Percentiles rank a stretch among this genome's conserved stretches.
These are phyloP conservation scores for Scophthalmus maximus DNA, from an alignment of 2,113 vertebrate species.

Conservation along the genomic window DNA sequence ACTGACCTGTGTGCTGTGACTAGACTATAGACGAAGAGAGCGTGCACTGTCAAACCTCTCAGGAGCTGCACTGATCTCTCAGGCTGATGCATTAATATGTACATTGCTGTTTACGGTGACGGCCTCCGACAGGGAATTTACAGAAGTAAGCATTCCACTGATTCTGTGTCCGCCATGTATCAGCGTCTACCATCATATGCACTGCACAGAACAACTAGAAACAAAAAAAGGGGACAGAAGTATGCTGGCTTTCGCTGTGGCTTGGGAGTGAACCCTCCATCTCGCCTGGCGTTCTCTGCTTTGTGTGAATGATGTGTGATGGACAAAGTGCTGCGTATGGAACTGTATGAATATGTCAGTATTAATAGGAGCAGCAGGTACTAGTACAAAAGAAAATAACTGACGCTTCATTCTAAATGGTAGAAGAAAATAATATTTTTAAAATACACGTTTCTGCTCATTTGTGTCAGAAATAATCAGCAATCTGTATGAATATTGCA, in stretches of 20 bases:
- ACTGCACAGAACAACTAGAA: background rate
- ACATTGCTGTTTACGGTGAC: constrained; percentile 8
- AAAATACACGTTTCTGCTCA: background rate
- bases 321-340: too few relatives aligned
- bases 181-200: constrained; percentile 6
- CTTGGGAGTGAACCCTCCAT: background rate
- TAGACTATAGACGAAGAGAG: constrained; percentile 53
- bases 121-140: constrained; percentile 13
- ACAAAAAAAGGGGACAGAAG: background rate
- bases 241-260: background rate
- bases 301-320: too few relatives aligned
- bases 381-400: too few relatives aligned
- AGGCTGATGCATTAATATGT: constrained; percentile 37
- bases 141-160: constrained; percentile 4
- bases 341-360: too few relatives aligned
- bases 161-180: constrained; percentile 30
- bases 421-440: background rate
- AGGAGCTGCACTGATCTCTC: constrained; percentile 38
- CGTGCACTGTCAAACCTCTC: constrained; percentile 17
- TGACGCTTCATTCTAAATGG: too few relatives aligned
- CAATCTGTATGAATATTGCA: background rate
- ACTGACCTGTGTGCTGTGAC: constrained; percentile 43
- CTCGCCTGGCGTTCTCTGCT: too few relatives aligned
- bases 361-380: too few relatives aligned
- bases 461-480: background rate